Evolutionary conservation across 2,888 invertebrate species (phyloP).

Genomic region (Campoplex nolae): DNA sequence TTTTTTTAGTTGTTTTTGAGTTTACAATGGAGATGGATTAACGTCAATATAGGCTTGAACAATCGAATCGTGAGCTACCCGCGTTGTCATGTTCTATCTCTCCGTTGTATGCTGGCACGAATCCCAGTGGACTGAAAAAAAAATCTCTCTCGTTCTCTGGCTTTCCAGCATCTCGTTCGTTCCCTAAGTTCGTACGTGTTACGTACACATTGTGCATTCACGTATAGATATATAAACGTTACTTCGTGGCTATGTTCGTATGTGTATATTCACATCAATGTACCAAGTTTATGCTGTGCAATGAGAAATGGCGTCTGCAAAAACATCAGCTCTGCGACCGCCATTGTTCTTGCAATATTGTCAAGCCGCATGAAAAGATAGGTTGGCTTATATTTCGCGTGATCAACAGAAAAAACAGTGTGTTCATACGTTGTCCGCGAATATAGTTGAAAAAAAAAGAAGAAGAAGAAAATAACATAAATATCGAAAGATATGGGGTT

Average conservation of each 20-base stretch:
- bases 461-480: conserved; percentile 3
- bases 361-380: conserved; percentile 29
- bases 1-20: neutral
- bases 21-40: conserved; percentile 47
- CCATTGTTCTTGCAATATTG: conserved; percentile 52
- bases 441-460: neutral
- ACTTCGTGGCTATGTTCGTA: neutral
- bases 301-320: conserved; percentile 56
- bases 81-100: conserved; percentile 49
- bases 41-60: conserved; percentile 46
- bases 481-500: neutral
- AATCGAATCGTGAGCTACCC: conserved; percentile 55
- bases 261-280: neutral
- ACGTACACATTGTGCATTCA: conserved; percentile 7
- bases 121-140: conserved; percentile 40
- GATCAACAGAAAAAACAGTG: conserved; percentile 34
- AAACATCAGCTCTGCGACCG: conserved; percentile 47
- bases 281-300: conserved; percentile 38
- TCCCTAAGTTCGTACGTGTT: conserved; percentile 39
- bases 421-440: conserved; percentile 6
- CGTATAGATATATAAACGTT: conserved; percentile 9
- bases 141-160: conserved; percentile 26
- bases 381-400: neutral
- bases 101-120: conserved; percentile 51
- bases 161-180: conserved; percentile 42